Evolutionary conservation across 2,797 vertebrate genomes (phyloP), one percentile per base, ranked within the genome.

Genomic region (Phaenicophaeus curvirostris): DNA sequence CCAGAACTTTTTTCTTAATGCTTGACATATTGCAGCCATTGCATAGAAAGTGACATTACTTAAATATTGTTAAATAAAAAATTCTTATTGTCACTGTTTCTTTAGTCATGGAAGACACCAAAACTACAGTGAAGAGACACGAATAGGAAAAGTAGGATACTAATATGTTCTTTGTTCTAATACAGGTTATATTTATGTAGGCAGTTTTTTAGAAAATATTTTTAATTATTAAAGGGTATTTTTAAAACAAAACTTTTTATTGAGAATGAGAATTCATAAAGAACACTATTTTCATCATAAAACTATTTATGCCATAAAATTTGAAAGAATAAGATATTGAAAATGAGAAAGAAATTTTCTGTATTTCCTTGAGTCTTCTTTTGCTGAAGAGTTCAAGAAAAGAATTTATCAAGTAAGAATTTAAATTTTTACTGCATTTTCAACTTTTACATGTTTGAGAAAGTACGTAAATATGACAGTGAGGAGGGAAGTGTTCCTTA

Each of bases 321-420:
- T 3, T 21, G 1, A 14, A 3, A 50, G 59, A 75, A 44, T 54
- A 3, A 0, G 1, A 30, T 21, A 39, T 6, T 28, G 14, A 39
- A 82, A 78, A 54, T 27, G 2, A 1, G 5, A 53, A 72, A 39
- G 18, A 21, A 0, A 0, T 59, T 33, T 39, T 55, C 15, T 44
- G 1, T 21, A 16, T 62, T 79, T 66, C 23, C 76, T 28, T 42
- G 11, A 58, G 1, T 14, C 57, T 80, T 59, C 9, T 71, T 44
- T 80, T 74, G 5, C 8, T 57, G 57, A 69, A 87, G 90, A 39
- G 2, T 5, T 80, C 31, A 46, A 59, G 28, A 75, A 92, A 87
- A 78, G 41, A 48, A 69, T 55, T 65, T 62, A 15, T 41, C 5
- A 54, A 50, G 3, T 13, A 71, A 57, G 2, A 80, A n/a, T 42